Evolutionary conservation across 2,888 invertebrate genomes (phyloP), one percentile per base, ranked within the genome.

Genomic region (Ophioninae sp.): DNA sequence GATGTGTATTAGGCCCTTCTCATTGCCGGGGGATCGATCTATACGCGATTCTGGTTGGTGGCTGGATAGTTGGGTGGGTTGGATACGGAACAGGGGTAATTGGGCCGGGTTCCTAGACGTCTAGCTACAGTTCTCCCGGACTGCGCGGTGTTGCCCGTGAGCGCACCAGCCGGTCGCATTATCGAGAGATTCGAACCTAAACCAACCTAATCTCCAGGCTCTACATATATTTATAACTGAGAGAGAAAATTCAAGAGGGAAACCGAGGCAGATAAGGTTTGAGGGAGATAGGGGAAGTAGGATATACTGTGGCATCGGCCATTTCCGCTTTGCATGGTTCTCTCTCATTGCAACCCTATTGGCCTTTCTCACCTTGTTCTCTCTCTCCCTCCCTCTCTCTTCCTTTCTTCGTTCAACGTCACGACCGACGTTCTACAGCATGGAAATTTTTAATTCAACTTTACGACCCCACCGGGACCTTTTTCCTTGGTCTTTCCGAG

Each of bases 381-480:
- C 73, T 61, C 64, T 65, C 70, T 57, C 75, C 13, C 41, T 39
- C 39, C 56, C 23, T 37, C 37, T 20, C 8, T 61, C 8, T 62
- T 23, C 61, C 21, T 23, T 8, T 21, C 74, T 64, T 44, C 57
- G 37, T 75, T 20, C 67, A 62, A 61, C 74, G 77, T 67, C 79
- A 76, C 72, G 68, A 78, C 72, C 30, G 64, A 73, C 79, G 75
- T 70, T 80, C 81, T 65, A n/a, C 80, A 56, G 86, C 86, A 86
- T 87, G 86, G 85, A 88, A 88, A 88, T 87, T 88, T 89, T 89
- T 88, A 88, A 88, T 89, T 89, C 87, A 88, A 88, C 88, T 89
- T 89, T 89, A 87, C 88, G 87, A 87, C 84, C 83, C 88, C 86
- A 21, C 72, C 77, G 87, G 78, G 88, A 85, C 85, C 72, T 83